Conservation (phyloP, 2,113 vertebrate species). For the Oryzias woworae region DNA sequence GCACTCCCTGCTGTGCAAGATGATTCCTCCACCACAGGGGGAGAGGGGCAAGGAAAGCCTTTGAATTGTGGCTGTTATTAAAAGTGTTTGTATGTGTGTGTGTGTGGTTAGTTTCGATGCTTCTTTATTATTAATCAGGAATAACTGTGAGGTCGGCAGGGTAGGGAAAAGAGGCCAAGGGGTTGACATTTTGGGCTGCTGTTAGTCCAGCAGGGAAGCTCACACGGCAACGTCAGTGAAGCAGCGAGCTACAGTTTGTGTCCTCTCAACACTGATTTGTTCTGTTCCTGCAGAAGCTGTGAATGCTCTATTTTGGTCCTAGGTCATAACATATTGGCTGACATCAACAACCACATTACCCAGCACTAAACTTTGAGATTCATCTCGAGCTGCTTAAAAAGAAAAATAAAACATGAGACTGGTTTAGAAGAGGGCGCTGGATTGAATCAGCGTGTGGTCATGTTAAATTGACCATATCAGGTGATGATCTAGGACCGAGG, state of each 20-base stretch:
- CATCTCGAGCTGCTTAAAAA: conserved; percentile 7
- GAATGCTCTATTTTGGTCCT: conserved; percentile 7
- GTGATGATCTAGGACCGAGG: conserved; percentile 34
- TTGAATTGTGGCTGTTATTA: conserved; percentile 7
- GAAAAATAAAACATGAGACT: conserved; percentile 31
- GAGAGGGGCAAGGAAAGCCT: conserved; percentile 7
- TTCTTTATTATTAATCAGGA: conserved; percentile 55
- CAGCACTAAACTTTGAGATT: background rate
- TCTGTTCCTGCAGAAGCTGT: conserved; percentile 23
- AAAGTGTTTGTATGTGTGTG: conserved; percentile 3
- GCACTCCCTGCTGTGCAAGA: conserved; percentile 23
- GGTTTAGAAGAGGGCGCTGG: conserved; percentile 17
- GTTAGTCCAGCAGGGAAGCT: conserved; percentile 46
- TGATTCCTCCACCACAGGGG: conserved; percentile 21
- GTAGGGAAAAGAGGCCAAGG: conserved; percentile 31
- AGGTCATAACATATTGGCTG: conserved; percentile 1
- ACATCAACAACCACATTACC: conserved; percentile 3
- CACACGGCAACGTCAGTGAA: conserved; percentile 33
- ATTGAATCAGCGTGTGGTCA: conserved; percentile 42
- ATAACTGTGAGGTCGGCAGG: conserved; percentile 48
- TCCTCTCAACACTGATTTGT: conserved; percentile 36
- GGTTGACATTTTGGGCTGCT: conserved; percentile 57
- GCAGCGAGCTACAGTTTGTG: conserved; percentile 46
- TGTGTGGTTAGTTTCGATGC: conserved; percentile 17
- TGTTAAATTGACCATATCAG: conserved; percentile 47